A percentile compares a stretch with the other conserved stretches of the same genome.
phyloP scores from a whole-genome alignment of 1,140 invertebrate species.

The Caenorhabditis inopinata region DNA sequence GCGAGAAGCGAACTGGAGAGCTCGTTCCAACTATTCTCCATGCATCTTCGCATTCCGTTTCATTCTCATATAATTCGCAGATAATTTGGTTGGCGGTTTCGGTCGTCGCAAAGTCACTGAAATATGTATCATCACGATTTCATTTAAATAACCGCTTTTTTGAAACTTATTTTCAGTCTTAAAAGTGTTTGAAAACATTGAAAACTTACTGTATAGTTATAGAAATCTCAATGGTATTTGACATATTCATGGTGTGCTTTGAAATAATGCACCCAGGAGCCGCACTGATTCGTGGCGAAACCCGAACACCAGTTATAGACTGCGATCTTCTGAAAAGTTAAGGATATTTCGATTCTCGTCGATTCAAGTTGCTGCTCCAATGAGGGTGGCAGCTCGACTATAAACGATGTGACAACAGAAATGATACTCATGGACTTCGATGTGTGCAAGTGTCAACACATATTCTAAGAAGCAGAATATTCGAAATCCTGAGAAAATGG shows the following conservation, averaged over 20 bases:
- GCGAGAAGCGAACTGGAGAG: slow-evolving; percentile 4
- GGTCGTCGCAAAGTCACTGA: neutral
- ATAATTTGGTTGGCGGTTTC: neutral
- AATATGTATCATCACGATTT: no score
- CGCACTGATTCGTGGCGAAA: slow-evolving; percentile 7
- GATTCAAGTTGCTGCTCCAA: neutral
- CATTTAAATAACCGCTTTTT: no score
- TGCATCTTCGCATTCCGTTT: slow-evolving; percentile 31
- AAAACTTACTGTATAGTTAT: slow-evolving; percentile 10
- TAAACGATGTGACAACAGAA: slow-evolving; percentile 1
- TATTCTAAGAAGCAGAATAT: neutral
- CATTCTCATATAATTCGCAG: slow-evolving; percentile 38
- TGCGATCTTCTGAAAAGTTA: slow-evolving; percentile 26
- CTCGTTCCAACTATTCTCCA: slow-evolving; percentile 24
- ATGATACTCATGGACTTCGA: neutral
- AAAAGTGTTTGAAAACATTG: no score
- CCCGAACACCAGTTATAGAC: slow-evolving; percentile 22
- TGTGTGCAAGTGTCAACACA: neutral
- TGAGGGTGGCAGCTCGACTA: neutral
- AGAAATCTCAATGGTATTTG: slow-evolving; percentile 6
- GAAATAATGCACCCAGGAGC: neutral
- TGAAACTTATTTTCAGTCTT: no score
- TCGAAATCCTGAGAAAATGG: neutral
- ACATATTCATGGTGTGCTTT: neutral
- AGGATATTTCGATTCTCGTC: neutral